Evolutionary conservation across 2,113 vertebrate species (phyloP).

Genomic region (Eulacestoma nigropectus): DNA sequence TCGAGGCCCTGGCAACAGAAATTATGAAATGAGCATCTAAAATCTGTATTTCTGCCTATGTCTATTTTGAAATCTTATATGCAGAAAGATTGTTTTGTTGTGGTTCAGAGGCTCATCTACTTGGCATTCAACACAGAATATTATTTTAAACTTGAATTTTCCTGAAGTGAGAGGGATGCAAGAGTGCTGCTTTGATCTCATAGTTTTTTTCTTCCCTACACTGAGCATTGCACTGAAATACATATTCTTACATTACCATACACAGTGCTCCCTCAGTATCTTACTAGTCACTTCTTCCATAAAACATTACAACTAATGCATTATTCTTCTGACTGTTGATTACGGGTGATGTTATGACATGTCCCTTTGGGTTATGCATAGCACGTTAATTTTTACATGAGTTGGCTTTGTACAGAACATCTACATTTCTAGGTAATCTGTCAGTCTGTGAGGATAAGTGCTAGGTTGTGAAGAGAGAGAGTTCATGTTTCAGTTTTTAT

Average conservation of each 20-base stretch:
- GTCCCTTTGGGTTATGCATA: not conserved
- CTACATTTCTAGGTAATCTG: not conserved
- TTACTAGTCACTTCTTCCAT: not conserved
- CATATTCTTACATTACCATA: not conserved
- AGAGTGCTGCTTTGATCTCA: not conserved
- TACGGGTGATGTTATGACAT: not conserved
- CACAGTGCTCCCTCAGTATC: not conserved
- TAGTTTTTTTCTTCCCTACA: not conserved
- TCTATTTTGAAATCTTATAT: not conserved
- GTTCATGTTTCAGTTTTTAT: not conserved
- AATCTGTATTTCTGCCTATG: not conserved
- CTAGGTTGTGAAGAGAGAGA: not conserved
- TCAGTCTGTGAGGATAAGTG: not conserved
- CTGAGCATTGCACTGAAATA: not conserved
- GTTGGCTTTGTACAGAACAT: not conserved
- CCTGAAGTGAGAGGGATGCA: not conserved
- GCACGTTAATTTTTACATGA: not conserved
- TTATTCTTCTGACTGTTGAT: not conserved
- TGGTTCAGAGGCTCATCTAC: not conserved
- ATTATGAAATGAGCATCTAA: not conserved
- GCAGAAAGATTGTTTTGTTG: not conserved
- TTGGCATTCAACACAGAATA: not conserved
- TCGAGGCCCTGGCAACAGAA: not conserved
- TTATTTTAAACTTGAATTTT: not conserved
- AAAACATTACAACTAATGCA: not conserved